Percentiles rank a stretch among this genome's conserved stretches.
phyloP scores from a whole-genome alignment of 2,113 vertebrate genomes.

The Gadus macrocephalus region DNA sequence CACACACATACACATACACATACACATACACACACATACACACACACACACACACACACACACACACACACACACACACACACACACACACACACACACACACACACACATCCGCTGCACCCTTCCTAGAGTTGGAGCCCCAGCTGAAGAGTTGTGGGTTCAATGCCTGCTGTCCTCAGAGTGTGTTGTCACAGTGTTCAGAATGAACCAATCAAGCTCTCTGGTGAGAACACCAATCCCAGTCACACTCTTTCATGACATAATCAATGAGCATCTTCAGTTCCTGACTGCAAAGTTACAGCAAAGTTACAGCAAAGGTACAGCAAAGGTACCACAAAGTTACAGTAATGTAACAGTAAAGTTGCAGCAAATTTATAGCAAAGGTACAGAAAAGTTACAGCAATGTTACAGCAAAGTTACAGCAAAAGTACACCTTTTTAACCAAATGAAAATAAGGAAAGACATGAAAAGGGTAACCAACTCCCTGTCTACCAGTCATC shows the following conservation, averaged over 20 bases:
- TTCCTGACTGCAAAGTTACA: conserved; percentile 1
- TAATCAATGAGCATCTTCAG: conserved; percentile 40
- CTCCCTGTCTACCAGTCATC: too few species aligned
- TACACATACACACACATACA: too few species aligned
- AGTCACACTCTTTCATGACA: too few species aligned
- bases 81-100: neutral
- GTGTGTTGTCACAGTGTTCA: too few species aligned
- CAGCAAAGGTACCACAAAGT: neutral
- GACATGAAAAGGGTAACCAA: too few species aligned
- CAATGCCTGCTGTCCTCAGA: too few species aligned
- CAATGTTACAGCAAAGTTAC: neutral
- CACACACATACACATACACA: too few species aligned
- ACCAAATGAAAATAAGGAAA: neutral
- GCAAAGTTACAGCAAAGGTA: conserved; percentile 8
- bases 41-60: too few species aligned
- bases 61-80: too few species aligned
- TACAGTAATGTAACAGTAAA: too few species aligned
- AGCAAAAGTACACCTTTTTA: too few species aligned
- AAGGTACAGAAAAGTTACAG: conserved; percentile 5
- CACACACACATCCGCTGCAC: conserved; percentile 23
- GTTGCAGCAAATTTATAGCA: neutral
- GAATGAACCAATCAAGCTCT: conserved; percentile 9
- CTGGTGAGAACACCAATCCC: neutral
- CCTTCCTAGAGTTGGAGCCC: too few species aligned
- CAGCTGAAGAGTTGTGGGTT: conserved; percentile 6